These are phyloP conservation scores for Ormyrus nitidulus DNA, from an alignment of 2,888 invertebrate genomes.

Conservation along the genomic window DNA sequence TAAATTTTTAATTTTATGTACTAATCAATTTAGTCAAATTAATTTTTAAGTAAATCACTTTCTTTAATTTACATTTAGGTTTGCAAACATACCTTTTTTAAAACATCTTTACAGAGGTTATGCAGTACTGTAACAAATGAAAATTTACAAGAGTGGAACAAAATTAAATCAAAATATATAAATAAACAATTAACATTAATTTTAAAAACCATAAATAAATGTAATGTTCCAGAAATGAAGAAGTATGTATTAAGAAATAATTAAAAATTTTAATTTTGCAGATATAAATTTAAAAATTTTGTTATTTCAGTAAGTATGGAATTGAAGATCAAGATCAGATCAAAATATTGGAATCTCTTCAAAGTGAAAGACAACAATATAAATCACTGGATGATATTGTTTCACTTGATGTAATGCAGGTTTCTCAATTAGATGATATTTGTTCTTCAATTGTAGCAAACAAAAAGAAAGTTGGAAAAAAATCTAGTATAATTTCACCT, in stretches of 20 bases:
- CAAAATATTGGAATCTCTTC: slow-evolving; percentile 7
- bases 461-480: neutral
- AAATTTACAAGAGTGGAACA: slow-evolving; percentile 11
- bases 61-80: slow-evolving; percentile 16
- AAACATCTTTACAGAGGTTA: neutral
- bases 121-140: neutral
- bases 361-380: neutral
- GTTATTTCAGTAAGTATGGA: slow-evolving; percentile 1
- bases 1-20: neutral
- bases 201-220: slow-evolving; percentile 29
- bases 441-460: slow-evolving; percentile 22
- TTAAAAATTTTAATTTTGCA: neutral
- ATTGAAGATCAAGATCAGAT: neutral
- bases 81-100: neutral
- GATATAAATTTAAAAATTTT: slow-evolving; percentile 20
- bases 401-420: neutral
- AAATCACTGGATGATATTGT: slow-evolving; percentile 36
- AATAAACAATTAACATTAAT: slow-evolving; percentile 17
- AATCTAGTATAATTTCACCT: slow-evolving; percentile 2
- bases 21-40: neutral
- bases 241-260: slow-evolving; percentile 28
- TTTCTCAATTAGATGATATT: slow-evolving; percentile 25
- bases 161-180: slow-evolving; percentile 44
- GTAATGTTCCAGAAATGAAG: slow-evolving; percentile 22
- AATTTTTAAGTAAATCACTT: too few species aligned